These are phyloP conservation scores for Drosophila obscura DNA, from an alignment of 1,140 invertebrate genomes.

Conservation along the genomic window DNA sequence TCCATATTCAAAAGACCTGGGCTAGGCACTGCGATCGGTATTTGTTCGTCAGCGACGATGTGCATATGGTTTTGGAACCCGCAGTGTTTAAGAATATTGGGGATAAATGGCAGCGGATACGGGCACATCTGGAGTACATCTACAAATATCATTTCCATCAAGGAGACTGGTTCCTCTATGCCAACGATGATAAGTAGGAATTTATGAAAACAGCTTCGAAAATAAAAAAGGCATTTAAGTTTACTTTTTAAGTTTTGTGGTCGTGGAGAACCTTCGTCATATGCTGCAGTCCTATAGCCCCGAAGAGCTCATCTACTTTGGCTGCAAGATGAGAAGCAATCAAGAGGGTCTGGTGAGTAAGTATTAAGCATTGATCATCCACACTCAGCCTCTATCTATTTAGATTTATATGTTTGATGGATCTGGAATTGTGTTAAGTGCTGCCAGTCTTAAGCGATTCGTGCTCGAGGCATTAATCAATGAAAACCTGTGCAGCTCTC, in stretches of 20 bases:
- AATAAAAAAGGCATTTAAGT: background rate
- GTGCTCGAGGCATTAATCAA: conserved; percentile 47
- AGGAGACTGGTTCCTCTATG: conserved; percentile 65
- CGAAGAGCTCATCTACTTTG: conserved; percentile 64
- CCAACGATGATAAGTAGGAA: conserved; percentile 65
- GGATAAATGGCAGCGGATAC: conserved; percentile 53
- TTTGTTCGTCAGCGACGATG: conserved; percentile 64
- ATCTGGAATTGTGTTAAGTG: conserved; percentile 51
- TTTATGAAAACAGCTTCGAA: no score
- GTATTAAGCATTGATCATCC: background rate
- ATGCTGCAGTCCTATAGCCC: conserved; percentile 45
- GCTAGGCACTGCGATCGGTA: conserved; percentile 53
- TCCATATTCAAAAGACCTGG: conserved; percentile 63
- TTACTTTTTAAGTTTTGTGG: conserved; percentile 51
- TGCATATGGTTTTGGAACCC: conserved; percentile 54
- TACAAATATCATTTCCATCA: conserved; percentile 58
- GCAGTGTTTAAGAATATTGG: conserved; percentile 34
- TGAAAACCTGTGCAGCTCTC: conserved; percentile 37
- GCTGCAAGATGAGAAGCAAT: conserved; percentile 50
- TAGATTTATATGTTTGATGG: conserved; percentile 48
- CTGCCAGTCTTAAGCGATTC: conserved; percentile 44
- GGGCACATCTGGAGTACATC: conserved; percentile 54
- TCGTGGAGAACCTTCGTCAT: conserved; percentile 62
- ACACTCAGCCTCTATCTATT: background rate
- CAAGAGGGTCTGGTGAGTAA: conserved; percentile 25